Base-by-base conservation (phyloP, 2,797 vertebrate species). In the Choloepus didactylus region DNA sequence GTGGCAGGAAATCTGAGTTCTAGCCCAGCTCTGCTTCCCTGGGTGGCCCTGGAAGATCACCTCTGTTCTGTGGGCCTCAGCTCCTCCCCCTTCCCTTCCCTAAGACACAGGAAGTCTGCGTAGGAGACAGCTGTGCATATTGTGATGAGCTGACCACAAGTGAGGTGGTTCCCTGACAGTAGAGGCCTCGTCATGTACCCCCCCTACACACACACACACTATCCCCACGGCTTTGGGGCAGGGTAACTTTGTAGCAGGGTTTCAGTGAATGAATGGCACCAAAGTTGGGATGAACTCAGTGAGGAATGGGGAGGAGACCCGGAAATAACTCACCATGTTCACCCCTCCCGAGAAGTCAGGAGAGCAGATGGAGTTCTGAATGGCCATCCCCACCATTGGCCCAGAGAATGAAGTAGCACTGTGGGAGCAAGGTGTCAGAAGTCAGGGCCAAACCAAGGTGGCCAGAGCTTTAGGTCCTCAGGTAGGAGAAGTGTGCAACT, bases 351-450 rank as follows among this genome's bases (percentile, higher is more conserved):
- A 99, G 25, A 98, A 97, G 10, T 98, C 97, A 0, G 98, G 98
- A 66, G 99, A 99, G 85, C 99, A 99, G 98, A 99, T 98, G 94
- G 99, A 99, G 1, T 98, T 98, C 98, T 99, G 99, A 3, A 99
- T 98, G 0, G 99, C 98, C 98, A 99, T 99, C 35, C 99, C 99
- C 84, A 99, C 99, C 0, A 98, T 97, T 98, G 99, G 6, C 98
- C 99, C 96, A 0, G 98, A 98, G 35, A 99, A 99, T 0, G 96
- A 98, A 9, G 96, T 97, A 0, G 98, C 99, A 87, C 99, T 99
- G 94, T 29, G 70, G 19, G 54, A 69, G 38, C 14, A 11, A 96
- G 76, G 72, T 15, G 67, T 4, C 80, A 82, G 62, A 82, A 60
- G 73, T 96, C 62, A 93, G 2, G 35, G 1, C n/a, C 14, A 27